Evolutionary conservation across 2,797 vertebrate genomes (phyloP), one percentile per base, ranked within the genome.

Genomic region (Antennarius maculatus): DNA sequence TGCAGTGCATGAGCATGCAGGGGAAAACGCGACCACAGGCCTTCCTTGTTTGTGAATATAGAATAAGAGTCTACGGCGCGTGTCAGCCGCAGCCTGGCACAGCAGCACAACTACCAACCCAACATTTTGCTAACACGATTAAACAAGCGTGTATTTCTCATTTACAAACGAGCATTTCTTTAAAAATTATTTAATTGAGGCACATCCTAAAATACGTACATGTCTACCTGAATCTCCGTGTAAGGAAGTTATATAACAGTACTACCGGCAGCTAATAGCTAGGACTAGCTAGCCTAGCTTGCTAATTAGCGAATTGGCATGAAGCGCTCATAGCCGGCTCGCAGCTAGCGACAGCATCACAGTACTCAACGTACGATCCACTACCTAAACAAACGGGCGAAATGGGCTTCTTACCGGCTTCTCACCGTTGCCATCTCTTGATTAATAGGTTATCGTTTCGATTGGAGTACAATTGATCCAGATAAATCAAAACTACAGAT

Each of bases 371-470:
- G 84, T 64, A 79, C 69, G 84, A 76, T 55, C 43, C 54, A 76
- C 79, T 13, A 58, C 65, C 79, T 50, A 80, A 86, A 82, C 82
- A 90, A 86, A 84, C 79, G 48, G 8, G 55, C 23, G 11, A 31
- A 59, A 66, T 64, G 28, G 41, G 11, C 53, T 15, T 53, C 87
- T 27, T 95, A 96, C 95, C 95, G 95, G 85, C 89, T 93, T 81
- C 88, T 82, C 88, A 83, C 87, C 77, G 90, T 84, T 83, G 92
- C 93, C 95, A 96, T 95, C 88, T 88, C 91, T 92, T 83, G 86
- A 84, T 64, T 56, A 46, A 63, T 51, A 42, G 6, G 81, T 17
- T 68, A 42, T 14, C 49, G 71, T 57, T 64, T 58, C 34, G 48
- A 45, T 72, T 45, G 47, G 8, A 55, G 34, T 39, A 15, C 29